Evolutionary conservation across 2,113 vertebrate species (phyloP).

Genomic region (Paracanthobrama guichenoti): DNA sequence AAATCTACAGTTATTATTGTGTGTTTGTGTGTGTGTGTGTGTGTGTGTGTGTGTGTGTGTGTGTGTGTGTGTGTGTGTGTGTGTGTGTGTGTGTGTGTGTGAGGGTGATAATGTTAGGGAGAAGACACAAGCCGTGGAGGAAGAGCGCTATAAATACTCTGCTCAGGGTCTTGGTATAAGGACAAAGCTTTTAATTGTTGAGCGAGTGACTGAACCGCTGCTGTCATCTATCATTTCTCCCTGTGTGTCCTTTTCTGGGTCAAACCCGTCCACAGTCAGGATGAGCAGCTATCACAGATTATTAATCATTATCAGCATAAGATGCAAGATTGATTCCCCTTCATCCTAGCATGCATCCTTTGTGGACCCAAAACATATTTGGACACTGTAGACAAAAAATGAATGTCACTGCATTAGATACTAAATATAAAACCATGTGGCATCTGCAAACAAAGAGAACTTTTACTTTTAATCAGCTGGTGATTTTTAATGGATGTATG

Average conservation of each 20-base stretch:
- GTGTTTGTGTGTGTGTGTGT: neutral
- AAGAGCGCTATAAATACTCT: conserved; percentile 51
- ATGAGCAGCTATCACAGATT: conserved; percentile 55
- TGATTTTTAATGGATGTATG: neutral
- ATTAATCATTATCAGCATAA: conserved; percentile 57
- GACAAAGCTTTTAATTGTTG: conserved; percentile 55
- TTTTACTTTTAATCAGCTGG: neutral
- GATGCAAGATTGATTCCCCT: conserved; percentile 51
- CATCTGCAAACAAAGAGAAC: neutral
- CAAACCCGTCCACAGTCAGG: conserved; percentile 45
- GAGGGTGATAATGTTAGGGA: conserved; percentile 35
- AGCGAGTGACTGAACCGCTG: conserved; percentile 7
- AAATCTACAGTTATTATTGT: conserved; percentile 40
- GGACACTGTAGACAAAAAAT: neutral
- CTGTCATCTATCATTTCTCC: conserved; percentile 51
- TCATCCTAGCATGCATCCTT: neutral
- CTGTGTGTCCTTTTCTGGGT: conserved; percentile 60
- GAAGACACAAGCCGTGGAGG: conserved; percentile 14
- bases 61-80: neutral
- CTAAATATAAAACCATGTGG: neutral
- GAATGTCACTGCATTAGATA: neutral
- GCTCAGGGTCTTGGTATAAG: conserved; percentile 6
- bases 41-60: neutral
- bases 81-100: conserved; percentile 5
- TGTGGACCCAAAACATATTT: neutral